phyloP scores from a whole-genome alignment of 92 coral and sea anemone species.

The Parazoanthus atlanticus region DNA sequence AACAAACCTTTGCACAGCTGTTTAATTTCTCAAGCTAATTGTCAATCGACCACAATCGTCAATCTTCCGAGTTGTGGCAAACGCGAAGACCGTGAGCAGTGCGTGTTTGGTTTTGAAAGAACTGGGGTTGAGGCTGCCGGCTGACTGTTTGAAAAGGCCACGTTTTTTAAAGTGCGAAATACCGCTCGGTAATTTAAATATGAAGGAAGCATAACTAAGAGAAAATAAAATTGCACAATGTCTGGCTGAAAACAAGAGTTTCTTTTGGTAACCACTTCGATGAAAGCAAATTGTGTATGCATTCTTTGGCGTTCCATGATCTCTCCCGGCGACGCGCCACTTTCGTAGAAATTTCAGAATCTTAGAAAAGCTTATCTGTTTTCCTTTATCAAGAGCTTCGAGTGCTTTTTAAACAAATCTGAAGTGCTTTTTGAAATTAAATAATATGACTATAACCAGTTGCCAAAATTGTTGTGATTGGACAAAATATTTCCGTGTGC shows the following conservation, averaged over 20 bases:
- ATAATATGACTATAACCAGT: constrained; percentile 22
- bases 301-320: constrained; percentile 34
- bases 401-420: constrained; percentile 80
- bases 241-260: background rate
- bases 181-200: constrained; percentile 7
- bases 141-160: constrained; percentile 9
- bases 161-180: constrained; percentile 2
- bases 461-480: constrained; percentile 19
- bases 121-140: background rate
- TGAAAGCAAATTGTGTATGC: constrained; percentile 39
- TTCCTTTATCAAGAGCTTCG: constrained; percentile 60
- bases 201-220: background rate
- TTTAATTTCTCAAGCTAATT: constrained; percentile 39
- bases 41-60: constrained; percentile 27
- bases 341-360: constrained; percentile 28
- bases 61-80: constrained; percentile 12
- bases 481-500: background rate
- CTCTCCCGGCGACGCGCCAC: constrained; percentile 54
- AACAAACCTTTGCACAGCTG: constrained; percentile 29
- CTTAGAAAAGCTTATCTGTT: constrained; percentile 38
- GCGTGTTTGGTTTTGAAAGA: background rate
- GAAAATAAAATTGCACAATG: constrained; percentile 23
- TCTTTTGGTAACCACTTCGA: constrained; percentile 8
- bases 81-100: background rate
- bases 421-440: constrained; percentile 72